Evolutionary conservation across 2,888 invertebrate genomes (phyloP).

Genomic region (Acanthosepion esculentum): DNA sequence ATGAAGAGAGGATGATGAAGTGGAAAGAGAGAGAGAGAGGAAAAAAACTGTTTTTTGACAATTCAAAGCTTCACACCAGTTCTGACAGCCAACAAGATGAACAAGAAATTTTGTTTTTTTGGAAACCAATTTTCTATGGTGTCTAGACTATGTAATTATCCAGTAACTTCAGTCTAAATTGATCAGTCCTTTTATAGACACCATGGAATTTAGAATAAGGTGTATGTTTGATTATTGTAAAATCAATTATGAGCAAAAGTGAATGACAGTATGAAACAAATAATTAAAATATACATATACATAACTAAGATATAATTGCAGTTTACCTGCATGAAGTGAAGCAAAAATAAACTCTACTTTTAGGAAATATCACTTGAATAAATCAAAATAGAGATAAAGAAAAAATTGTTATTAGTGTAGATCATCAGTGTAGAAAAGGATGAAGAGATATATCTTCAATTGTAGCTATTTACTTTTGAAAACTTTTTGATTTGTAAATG

Average conservation of each 20-base stretch:
- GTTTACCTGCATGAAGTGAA: neutral
- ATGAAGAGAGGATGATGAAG: neutral
- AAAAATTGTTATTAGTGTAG: neutral
- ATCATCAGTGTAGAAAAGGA: neutral
- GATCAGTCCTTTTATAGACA: constrained; percentile 17
- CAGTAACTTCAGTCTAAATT: constrained; percentile 9
- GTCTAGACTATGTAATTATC: constrained; percentile 21
- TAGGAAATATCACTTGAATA: neutral
- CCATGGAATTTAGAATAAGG: constrained; percentile 12
- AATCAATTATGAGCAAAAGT: constrained; percentile 33
- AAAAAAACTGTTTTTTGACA: neutral
- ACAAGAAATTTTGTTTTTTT: constrained; percentile 33
- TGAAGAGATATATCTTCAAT: neutral
- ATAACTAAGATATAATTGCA: neutral
- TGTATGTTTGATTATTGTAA: neutral
- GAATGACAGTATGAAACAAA: constrained; percentile 14
- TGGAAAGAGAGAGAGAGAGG: neutral
- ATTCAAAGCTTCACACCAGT: constrained; percentile 22
- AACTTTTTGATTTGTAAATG: neutral
- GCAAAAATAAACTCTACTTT: neutral
- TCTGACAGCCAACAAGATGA: neutral
- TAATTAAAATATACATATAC: neutral
- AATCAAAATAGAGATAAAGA: neutral
- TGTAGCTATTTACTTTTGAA: neutral
- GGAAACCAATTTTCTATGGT: constrained; percentile 33